Evolutionary conservation across 2,113 vertebrate species (phyloP).

Genomic region (Pelusios castaneus): DNA sequence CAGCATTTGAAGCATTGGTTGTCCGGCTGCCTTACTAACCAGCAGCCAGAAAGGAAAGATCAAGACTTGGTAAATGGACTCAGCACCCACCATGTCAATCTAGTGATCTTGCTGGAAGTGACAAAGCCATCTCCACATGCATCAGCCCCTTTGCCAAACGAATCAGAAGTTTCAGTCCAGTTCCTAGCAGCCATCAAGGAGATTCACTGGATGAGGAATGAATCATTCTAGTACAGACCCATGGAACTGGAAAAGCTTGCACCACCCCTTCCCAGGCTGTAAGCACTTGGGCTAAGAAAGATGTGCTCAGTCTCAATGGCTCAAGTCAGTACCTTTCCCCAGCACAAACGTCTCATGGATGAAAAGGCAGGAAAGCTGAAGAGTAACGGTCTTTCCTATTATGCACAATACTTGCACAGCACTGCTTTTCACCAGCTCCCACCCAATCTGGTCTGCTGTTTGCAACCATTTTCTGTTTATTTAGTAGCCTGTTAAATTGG

Average conservation of each 20-base stretch:
- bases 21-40: neutral
- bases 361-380: neutral
- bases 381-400: neutral
- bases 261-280: neutral
- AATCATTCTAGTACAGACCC: neutral
- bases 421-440: conserved; percentile 13
- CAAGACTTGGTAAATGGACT: neutral
- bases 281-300: neutral
- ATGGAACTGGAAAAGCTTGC: neutral
- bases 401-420: neutral
- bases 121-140: neutral
- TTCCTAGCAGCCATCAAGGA: neutral
- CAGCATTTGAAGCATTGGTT: accelerated
- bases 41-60: neutral
- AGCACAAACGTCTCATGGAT: neutral
- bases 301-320: neutral
- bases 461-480: conserved; percentile 14
- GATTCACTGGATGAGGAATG: accelerated
- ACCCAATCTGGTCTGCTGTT: conserved; percentile 20
- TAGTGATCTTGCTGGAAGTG: neutral
- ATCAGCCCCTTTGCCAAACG: neutral
- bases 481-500: conserved; percentile 68
- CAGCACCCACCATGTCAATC: neutral
- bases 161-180: accelerated
- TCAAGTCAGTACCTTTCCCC: neutral